Evolutionary conservation across 1,140 invertebrate genomes (phyloP), one percentile per base, ranked within the genome.

Genomic region (Kradibia gibbosae): DNA sequence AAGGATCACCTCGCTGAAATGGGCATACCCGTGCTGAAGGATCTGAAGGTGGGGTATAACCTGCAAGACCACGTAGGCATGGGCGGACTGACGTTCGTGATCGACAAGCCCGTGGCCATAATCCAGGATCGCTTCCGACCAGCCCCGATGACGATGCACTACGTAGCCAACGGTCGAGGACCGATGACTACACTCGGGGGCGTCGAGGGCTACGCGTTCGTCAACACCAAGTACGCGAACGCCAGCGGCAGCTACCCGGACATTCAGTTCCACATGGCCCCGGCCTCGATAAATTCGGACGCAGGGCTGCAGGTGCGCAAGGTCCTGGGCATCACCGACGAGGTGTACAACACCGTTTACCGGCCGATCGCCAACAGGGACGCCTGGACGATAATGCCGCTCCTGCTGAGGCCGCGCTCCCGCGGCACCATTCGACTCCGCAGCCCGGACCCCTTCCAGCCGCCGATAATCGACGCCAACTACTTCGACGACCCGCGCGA

Each of bases 391-490:
- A 94, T 97, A 74, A 95, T 97, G 92, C 96, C 96, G 1, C 90
- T 97, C 22, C 88, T 97, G 3, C 89, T 98, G 39, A 90, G 97
- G 3, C 97, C 97, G 0, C 93, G 94, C 84, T 97, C 96, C 0
- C 89, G 94, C 71, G 97, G 97, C 10, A 94, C 94, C 74, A 93
- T 98, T 0, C 92, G 94, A 79, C 88, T 98, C 11, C 92, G 92
- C 76, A 95, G 93, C 60, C 93, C 93, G 0, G 96, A 98, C 91
- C 98, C 98, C 0, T 96, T 95, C 80, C 93, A 95, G 25, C 95
- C 95, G 86, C 98, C 98, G 0, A 87, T 95, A 15, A 97, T 99
- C 82, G 94, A 98, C 90, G 95, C 98, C 7, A 97, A 98, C 85
- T 98, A 98, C 86, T 96, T 98, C 79, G 93, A 94, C 71, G 93